Conservation (phyloP, 2,888 invertebrate genomes). For the Aricia artaxerxes region DNA sequence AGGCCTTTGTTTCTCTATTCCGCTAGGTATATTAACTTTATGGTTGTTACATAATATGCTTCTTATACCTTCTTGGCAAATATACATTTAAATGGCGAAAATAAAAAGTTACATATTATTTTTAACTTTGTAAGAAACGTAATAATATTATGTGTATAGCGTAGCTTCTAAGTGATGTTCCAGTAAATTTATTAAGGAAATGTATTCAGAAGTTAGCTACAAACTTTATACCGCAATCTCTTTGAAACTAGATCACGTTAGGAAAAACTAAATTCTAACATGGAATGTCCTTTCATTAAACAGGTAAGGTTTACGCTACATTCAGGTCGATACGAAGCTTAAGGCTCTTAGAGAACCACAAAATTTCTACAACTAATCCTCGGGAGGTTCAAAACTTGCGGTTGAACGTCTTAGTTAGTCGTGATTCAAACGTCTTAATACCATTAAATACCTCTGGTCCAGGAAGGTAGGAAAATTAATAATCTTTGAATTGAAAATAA, state of each 20-base stretch:
- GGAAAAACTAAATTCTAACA: not conserved
- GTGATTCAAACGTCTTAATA: not conserved
- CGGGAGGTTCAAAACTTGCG: constrained; percentile 9
- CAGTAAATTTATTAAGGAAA: constrained; percentile 5
- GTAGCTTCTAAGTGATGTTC: not conserved
- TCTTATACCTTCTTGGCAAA: no score
- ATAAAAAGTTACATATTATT: no score
- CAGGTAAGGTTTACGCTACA: not conserved
- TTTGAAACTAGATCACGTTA: not conserved
- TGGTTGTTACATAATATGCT: no score
- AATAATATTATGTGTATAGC: no score
- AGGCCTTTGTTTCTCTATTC: no score
- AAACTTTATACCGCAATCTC: not conserved
- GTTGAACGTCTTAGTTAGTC: not conserved
- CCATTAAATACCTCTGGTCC: not conserved
- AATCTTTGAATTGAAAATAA: no score
- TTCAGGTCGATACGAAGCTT: not conserved
- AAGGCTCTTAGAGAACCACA: constrained; percentile 8
- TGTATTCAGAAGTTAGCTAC: not conserved
- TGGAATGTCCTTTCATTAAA: not conserved
- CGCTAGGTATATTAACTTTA: no score
- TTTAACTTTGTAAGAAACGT: no score
- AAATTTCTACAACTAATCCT: constrained; percentile 10
- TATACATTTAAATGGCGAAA: no score
- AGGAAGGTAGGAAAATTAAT: not conserved